Base-by-base conservation (phyloP, 2,113 vertebrate genomes). In the Callocephalon fimbriatum region DNA sequence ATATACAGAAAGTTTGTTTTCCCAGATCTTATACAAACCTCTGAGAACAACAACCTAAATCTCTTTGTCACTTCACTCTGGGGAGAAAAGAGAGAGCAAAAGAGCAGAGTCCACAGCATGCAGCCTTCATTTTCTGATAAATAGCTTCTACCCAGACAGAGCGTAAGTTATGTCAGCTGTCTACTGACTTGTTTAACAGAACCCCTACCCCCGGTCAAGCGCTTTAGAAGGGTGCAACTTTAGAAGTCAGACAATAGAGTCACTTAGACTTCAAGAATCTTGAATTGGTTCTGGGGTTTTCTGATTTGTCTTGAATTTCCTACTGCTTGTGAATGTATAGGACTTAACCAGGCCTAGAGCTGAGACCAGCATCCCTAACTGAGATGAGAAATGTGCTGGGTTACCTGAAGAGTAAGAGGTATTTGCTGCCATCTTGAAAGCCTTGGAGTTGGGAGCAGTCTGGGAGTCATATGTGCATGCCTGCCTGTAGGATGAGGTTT, bases 271-370 rank as follows among this genome's bases (percentile, higher is more conserved):
- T 53, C 15, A 12, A 5, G 18, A 3, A 37, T 29, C 27, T 44
- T 22, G 45, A 65, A 11, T 32, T 0, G 0, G 3, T 61, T 32
- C 62, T 13, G n/a, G 15, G 5, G 0, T 4, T 25, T 40, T 47
- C 59, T 51, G 0, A 8, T 45, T 66, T 71, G 9, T 37, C 51
- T 72, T 32, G n/a, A 40, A 40, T 72, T 68, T 50, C 32, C 7
- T 53, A 12, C 63, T 72, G 22, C 4, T n/a, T 37, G 11, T 48
- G 23, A 50, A 73, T 7, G 13, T 67, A 20, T 23, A 45, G 48
- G 58, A 40, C 32, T 48, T 80, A 8, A 35, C 7, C 19, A 65
- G 74, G 11, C 35, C 14, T 16, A 19, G 22, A 63, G 13, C 20
- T 47, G 40, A 65, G 31, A 7, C 5, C 19, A 10, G 50, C 40